phyloP scores from a whole-genome alignment of 2,797 vertebrate genomes.

The Meriones psammophilus region DNA sequence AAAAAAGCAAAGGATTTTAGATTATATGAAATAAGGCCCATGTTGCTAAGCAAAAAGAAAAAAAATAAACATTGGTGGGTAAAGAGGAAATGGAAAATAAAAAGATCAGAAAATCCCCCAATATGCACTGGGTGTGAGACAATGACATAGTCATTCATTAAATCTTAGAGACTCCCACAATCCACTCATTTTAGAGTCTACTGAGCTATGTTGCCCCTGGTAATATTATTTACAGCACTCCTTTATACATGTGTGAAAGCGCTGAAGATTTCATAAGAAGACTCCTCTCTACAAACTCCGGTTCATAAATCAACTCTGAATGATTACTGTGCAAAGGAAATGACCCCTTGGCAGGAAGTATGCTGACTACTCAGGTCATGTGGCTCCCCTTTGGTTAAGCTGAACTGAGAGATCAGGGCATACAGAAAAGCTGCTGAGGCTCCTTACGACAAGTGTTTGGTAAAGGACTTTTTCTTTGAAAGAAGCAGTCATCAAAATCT shows the following conservation, averaged over 20 bases:
- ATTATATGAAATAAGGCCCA: neutral
- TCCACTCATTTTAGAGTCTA: conserved; percentile 17
- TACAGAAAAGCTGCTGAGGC: neutral
- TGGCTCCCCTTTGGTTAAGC: conserved; percentile 50
- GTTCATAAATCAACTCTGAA: conserved; percentile 68
- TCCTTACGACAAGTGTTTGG: conserved; percentile 1
- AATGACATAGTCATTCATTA: neutral
- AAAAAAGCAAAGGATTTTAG: neutral
- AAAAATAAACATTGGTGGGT: neutral
- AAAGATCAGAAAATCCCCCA: conserved; percentile 2
- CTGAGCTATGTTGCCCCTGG: neutral
- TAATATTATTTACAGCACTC: conserved; percentile 9
- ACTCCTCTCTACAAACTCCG: neutral
- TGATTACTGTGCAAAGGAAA: conserved; percentile 45
- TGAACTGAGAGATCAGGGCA: conserved; percentile 63
- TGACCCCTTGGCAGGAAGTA: conserved; percentile 35
- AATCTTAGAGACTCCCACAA: neutral
- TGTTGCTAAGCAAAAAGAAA: conserved; percentile 16
- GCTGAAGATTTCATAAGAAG: conserved; percentile 23
- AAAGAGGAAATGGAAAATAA: conserved; percentile 24
- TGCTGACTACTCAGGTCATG: conserved; percentile 52
- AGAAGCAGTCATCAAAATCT: conserved; percentile 36
- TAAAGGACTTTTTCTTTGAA: conserved; percentile 43
- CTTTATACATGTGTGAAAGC: conserved; percentile 50
- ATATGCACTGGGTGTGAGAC: neutral